Percentiles rank a stretch among this genome's conserved stretches.
phyloP scores from a whole-genome alignment of 1,140 invertebrate genomes.

The Hycleus phaleratus region DNA sequence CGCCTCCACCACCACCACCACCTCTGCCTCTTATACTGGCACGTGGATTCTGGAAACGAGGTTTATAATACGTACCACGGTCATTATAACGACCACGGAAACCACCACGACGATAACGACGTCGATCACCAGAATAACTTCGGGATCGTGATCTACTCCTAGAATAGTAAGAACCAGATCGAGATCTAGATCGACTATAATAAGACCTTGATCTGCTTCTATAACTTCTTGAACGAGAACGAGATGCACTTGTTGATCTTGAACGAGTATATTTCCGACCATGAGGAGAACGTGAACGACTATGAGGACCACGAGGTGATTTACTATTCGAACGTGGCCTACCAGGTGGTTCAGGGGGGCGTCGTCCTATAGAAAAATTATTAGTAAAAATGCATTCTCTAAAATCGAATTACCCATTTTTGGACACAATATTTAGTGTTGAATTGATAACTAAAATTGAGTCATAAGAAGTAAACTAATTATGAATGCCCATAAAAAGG shows the following conservation, averaged over 20 bases:
- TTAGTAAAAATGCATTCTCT: background rate
- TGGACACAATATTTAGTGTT: too few relatives aligned
- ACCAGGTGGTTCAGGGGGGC: constrained; percentile 43
- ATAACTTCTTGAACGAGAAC: constrained; percentile 38
- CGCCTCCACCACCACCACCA: constrained; percentile 43
- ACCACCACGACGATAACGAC: constrained; percentile 42
- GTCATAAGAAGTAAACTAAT: too few relatives aligned
- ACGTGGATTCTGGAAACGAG: constrained; percentile 54
- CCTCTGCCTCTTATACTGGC: constrained; percentile 46
- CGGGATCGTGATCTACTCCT: constrained; percentile 54
- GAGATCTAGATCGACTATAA: constrained; percentile 42
- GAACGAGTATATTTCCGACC: constrained; percentile 30
- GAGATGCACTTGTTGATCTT: constrained; percentile 31
- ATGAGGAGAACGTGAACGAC: constrained; percentile 30
- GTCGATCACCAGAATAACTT: constrained; percentile 54
- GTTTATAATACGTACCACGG: constrained; percentile 67
- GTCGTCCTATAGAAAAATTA: constrained; percentile 30
- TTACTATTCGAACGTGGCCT: constrained; percentile 34
- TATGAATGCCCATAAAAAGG: too few relatives aligned
- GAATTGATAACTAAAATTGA: too few relatives aligned
- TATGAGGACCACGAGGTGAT: constrained; percentile 30
- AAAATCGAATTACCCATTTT: too few relatives aligned
- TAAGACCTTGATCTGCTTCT: constrained; percentile 40
- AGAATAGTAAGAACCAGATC: constrained; percentile 49
- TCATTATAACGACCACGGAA: constrained; percentile 55